Base-by-base conservation (phyloP, 2,113 vertebrate species). In the Haliaeetus leucogaster region DNA sequence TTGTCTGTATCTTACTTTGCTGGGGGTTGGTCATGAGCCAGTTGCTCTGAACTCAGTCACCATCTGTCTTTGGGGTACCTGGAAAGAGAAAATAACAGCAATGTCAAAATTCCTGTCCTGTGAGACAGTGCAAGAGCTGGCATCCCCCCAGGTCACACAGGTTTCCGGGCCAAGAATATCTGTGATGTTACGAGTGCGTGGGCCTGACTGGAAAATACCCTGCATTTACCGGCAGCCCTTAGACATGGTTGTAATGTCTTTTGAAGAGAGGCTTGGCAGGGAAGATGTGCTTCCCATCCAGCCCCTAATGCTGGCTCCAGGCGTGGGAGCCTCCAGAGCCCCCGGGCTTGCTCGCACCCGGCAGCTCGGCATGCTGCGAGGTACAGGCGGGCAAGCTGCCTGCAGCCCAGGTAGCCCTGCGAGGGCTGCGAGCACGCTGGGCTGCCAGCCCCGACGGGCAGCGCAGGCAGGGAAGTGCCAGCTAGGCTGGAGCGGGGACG, bases 151-250 rank as follows among this genome's bases (percentile, higher is more conserved):
- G 82, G 82, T 61, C 82, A 43, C 48, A 15, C 40, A 88, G 36
- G 21, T 90, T 93, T 90, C 48, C 2, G 3, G 71, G 82, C 90
- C 88, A 92, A 53, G 80, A 79, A 80, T 25, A 56, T 80, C 66
- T 82, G 61, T 3, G 8, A 45, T 4, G 48, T 34, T 9, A 82
- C 10, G 2, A 94, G 19, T 14, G 55, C 0, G 1, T 90, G 82
- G 76, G 89, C 58, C 71, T 77, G 86, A 23, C 76, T 91, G 91
- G 86, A 93, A 90, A 93, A 95, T 36, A 90, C 79, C 82, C 91
- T 95, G 62, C 79, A 47, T 90, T 92, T 65, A 56, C 89, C 71
- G 1, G 20, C 86, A 83, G 71, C 21, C 48, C 89, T 80, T 30
- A 68, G 89, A 61, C 80, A 34, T 0, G 45, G 58, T 3, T 77